phyloP scores from a whole-genome alignment of 2,888 invertebrate genomes.

The Xanthorhoe spadicearia region DNA sequence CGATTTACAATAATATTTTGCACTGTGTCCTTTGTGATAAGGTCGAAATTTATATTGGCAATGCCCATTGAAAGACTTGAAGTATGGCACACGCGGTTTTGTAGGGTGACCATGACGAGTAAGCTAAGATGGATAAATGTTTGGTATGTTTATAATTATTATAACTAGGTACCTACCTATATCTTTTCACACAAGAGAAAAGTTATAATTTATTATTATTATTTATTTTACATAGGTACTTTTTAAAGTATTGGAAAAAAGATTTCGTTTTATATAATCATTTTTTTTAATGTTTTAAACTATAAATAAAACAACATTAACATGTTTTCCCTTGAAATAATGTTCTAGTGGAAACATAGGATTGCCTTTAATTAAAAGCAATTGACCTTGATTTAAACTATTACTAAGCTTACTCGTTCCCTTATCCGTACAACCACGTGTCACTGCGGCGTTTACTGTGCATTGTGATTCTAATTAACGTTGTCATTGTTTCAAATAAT shows the following conservation, averaged over 20 bases:
- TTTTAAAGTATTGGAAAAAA: too few species aligned
- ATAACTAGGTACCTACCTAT: too few species aligned
- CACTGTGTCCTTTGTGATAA: constrained; percentile 11
- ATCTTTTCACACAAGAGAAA: too few species aligned
- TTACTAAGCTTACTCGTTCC: constrained; percentile 10
- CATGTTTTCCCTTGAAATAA: neutral
- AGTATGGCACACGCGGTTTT: constrained; percentile 42
- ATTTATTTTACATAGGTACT: too few species aligned
- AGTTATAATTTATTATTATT: too few species aligned
- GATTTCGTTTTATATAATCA: too few species aligned
- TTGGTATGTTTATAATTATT: neutral
- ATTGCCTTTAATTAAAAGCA: constrained; percentile 20
- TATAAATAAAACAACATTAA: neutral
- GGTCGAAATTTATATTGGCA: constrained; percentile 19
- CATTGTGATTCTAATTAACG: constrained; percentile 4
- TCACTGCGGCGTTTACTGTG: neutral
- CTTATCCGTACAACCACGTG: constrained; percentile 15
- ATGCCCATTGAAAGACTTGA: constrained; percentile 9
- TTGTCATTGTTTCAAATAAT: constrained; percentile 21
- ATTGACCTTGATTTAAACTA: constrained; percentile 25
- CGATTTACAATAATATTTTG: constrained; percentile 4
- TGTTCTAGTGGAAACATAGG: neutral
- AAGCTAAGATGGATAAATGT: constrained; percentile 49
- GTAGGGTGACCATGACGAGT: constrained; percentile 56
- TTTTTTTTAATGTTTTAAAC: too few species aligned